A percentile compares a stretch with the other conserved stretches of the same genome.
Evolutionary conservation across 2,797 vertebrate species (phyloP).

Genomic region (Dendrocincla tyrannina): DNA sequence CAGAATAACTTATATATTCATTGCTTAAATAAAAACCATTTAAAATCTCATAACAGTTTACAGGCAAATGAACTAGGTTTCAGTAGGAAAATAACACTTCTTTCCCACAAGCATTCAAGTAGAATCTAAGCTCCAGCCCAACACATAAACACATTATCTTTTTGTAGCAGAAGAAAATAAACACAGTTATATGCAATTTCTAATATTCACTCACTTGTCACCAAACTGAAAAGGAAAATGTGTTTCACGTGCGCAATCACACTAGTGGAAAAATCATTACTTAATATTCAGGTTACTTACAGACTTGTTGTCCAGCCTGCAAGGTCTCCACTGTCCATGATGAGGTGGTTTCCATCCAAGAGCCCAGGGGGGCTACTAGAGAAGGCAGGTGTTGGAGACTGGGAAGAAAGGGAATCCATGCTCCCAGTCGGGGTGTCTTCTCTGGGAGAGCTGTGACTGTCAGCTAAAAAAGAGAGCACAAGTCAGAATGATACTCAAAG

Average conservation of each 20-base stretch:
- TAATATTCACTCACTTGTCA: neutral
- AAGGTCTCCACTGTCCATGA: constrained; percentile 51
- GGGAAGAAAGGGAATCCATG: constrained; percentile 91
- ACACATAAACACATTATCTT: neutral
- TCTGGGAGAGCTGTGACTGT: constrained; percentile 73
- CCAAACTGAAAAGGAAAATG: neutral
- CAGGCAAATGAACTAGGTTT: neutral
- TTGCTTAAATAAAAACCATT: neutral
- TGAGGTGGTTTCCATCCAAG: constrained; percentile 75
- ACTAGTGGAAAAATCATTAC: neutral
- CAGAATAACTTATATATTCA: neutral
- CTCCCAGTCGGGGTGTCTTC: constrained; percentile 89
- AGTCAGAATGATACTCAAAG: neutral
- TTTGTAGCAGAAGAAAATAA: neutral
- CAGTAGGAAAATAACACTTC: neutral
- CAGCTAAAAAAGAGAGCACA: constrained; percentile 58
- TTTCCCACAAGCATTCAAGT: neutral
- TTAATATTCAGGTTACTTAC: constrained; percentile 68
- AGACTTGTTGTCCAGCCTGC: constrained; percentile 68
- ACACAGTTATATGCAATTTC: neutral
- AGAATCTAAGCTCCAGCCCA: neutral
- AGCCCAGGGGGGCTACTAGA: constrained; percentile 78
- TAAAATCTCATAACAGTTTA: neutral
- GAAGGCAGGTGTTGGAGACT: constrained; percentile 81
- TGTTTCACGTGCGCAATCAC: neutral